phyloP scores from a whole-genome alignment of 2,888 invertebrate species.

The Zonitis immaculata region DNA sequence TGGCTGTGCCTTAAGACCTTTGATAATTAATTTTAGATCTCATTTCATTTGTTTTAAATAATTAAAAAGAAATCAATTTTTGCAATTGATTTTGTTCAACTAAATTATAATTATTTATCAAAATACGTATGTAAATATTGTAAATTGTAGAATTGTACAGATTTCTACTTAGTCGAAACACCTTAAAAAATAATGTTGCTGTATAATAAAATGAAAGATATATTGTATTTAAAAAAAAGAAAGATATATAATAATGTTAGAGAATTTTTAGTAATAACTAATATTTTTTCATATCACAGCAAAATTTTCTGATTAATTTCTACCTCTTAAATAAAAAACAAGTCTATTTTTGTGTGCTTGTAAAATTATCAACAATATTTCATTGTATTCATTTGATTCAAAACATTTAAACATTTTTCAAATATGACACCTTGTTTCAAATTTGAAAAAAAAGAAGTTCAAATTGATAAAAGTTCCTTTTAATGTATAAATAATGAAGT shows the following conservation, averaged over 20 bases:
- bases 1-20: conserved; percentile 2
- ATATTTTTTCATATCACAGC: conserved; percentile 40
- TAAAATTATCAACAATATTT: conserved; percentile 8
- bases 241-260: conserved; percentile 41
- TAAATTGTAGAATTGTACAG: conserved; percentile 33
- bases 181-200: conserved; percentile 40
- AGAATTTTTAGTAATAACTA: conserved; percentile 33
- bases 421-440: conserved; percentile 20
- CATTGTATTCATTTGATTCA: background rate
- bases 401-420: conserved; percentile 13
- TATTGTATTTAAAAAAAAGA: conserved; percentile 23
- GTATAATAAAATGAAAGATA: conserved; percentile 24
- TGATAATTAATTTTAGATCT: conserved; percentile 1
- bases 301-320: conserved; percentile 24
- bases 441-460: conserved; percentile 1
- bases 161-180: conserved; percentile 37
- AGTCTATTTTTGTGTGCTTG: conserved; percentile 18
- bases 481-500: background rate
- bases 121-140: conserved; percentile 21
- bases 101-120: conserved; percentile 4
- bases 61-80: conserved; percentile 6
- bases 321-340: conserved; percentile 14
- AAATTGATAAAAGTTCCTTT: conserved; percentile 17
- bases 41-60: background rate
- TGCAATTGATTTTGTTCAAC: conserved; percentile 8